Percentiles rank a stretch among this genome's conserved stretches.
These are phyloP conservation scores for Penaeus monodon DNA, from an alignment of 2,888 invertebrate species.

Conservation along the genomic window DNA sequence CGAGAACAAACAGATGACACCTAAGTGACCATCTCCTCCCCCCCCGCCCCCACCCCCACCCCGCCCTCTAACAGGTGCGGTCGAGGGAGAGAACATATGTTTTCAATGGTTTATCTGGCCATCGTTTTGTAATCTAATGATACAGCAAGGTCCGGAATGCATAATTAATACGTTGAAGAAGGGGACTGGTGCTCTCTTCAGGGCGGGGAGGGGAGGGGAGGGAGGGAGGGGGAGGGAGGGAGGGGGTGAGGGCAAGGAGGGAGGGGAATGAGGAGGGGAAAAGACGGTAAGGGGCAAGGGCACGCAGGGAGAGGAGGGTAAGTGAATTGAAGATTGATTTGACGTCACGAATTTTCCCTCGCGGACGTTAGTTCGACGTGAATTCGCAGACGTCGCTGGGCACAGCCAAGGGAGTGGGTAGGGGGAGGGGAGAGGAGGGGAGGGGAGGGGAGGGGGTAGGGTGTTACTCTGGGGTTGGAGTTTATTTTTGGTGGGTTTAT, in stretches of 20 bases:
- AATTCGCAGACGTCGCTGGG: too few species aligned
- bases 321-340: too few species aligned
- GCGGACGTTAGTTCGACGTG: too few species aligned
- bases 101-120: conserved; percentile 32
- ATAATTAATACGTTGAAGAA: conserved; percentile 24
- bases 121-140: conserved; percentile 38
- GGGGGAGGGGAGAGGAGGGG: neutral
- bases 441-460: conserved; percentile 2
- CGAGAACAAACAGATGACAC: conserved; percentile 50
- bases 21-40: neutral
- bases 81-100: conserved; percentile 32
- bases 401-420: neutral
- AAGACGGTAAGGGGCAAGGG: too few species aligned
- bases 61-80: conserved; percentile 41
- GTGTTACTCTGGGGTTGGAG: too few species aligned
- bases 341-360: too few species aligned
- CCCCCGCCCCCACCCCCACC: too few species aligned
- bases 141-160: conserved; percentile 20
- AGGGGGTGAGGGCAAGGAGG: neutral
- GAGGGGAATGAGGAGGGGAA: neutral
- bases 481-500: too few species aligned
- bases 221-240: neutral
- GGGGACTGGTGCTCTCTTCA: neutral
- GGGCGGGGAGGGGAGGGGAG: conserved; percentile 11
- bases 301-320: too few species aligned